Base-by-base conservation (phyloP, 2,888 invertebrate species). In the Hyles lineata region DNA sequence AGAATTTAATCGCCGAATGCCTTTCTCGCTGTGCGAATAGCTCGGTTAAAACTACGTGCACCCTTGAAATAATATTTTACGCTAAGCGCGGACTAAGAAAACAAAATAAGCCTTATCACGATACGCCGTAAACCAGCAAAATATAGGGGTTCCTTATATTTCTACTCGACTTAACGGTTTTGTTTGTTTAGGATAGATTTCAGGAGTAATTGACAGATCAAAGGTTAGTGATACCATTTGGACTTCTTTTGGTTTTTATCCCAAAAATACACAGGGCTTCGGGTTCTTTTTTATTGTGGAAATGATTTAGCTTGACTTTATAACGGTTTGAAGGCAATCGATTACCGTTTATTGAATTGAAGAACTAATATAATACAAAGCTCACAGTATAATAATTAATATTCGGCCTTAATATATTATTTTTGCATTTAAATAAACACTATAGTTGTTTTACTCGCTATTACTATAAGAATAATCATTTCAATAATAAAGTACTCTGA, bases 181-280 rank as follows among this genome's bases (percentile, higher is more conserved):
- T 85, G 89, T 89, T 90, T 89, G 83, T 79, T 89, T 89, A 87
- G 88, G 89, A 87, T 83, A 83, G 83, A 86, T 86, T 85, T 83
- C 80, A 73, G 72, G 78, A 85, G 85, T 87, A 87, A 87, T 89
- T 88, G 87, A 85, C 83, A 88, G 88, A 89, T 90, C 87, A 89
- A 88, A 86, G 83, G 83, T 85, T 87, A 86, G 82, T 80, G 82
- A 85, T 87, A 84, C 85, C 83, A 80, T 43, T 43, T 75, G 70
- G 78, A 78, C 82, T 78, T 75, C 74, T 73, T 74, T 77, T 74
- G 72, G 74, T 76, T 72, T 62, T 21, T 21, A 15, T 55, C 55
- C 52, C 29, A 32, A 6, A n/a, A 55, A 15, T n/a, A 0, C n/a
- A n/a, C 7, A 8, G 55, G 52, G 8, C n/a, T 52, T n/a, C 3